Base-by-base conservation (phyloP, 2,113 vertebrate species). In the Datnioides undecimradiatus region DNA sequence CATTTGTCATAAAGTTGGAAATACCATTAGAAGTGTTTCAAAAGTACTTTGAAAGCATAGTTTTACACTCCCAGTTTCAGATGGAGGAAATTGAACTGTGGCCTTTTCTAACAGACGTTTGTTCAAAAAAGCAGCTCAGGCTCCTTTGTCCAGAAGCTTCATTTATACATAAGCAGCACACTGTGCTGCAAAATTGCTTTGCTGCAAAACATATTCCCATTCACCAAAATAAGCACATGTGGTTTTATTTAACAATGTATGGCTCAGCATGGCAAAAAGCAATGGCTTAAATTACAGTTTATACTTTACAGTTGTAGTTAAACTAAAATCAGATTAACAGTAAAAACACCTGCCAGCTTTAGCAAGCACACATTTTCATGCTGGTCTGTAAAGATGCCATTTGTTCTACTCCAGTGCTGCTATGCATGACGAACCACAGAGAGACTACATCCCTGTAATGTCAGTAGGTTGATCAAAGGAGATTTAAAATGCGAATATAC, bases 1-100 rank as follows among this genome's bases (percentile, higher is more conserved):
- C 63, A 63, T 82, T 84, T 87, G 51, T 82, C 25, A 73, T 34
- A 33, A 58, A 83, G 48, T 51, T 40, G 9, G 52, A 73, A 79
- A 73, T 54, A 19, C 36, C 45, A 45, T 74, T n/a, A 49, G 19
- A 73, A 45, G 57, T 68, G 54, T 58, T 67, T 48, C 7, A 3
- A 58, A 63, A 38, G 1, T 38, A 4, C 31, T 54, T 68, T 73
- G 16, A 82, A 73, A 79, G 33, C 36, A 17, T 33, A 49, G 51
- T 76, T 69, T 76, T 46, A 58, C 34, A 38, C 51, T 60, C 33
- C 13, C 4, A 52, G 9, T 46, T 58, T 27, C 11, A 57, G 29
- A 36, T 12, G 5, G 3, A 51, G 54, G 17, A 45, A 9, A 46
- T 55, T 48, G 3, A 45, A 41, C 3, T 55, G 27, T 5, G 19